Base-by-base conservation (phyloP, 1,140 invertebrate genomes). In the Sinonovacula constricta region DNA sequence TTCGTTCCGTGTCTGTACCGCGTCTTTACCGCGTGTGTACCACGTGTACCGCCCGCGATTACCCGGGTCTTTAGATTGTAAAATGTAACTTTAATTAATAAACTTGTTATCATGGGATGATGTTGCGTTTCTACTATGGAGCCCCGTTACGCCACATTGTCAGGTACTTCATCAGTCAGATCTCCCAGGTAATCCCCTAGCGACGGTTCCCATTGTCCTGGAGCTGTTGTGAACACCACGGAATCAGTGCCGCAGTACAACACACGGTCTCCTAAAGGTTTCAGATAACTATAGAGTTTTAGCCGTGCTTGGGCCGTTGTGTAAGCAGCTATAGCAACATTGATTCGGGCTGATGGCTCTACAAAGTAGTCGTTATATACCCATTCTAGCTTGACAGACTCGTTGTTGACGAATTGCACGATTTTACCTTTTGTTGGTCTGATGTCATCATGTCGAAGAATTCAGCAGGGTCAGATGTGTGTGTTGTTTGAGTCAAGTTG, bases 281-380 rank as follows among this genome's bases (percentile, higher is more conserved):
- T n/a, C n/a, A 24, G 22, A 62, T 62, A 62, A 62, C 59, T 62
- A 34, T 62, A 62, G 10, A 57, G 54, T 26, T 57, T 57, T 57
- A 57, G 24, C 24, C 54, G 54, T 10, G 54, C 54, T 57, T 57
- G 54, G 14, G 54, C 14, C 24, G 54, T 57, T 12, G 54, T 57
- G 22, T 57, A 57, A 10, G 54, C 54, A 14, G 54, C 54, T 15
- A 57, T 24, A 18, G 24, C 24, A 7, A 57, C 54, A 57, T 57
- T 57, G 10, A 24, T 57, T 12, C 54, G 14, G 14, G 10, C 10
- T 14, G 54, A 57, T 10, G 54, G 10, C 22, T 57, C 54, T 57
- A 57, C 22, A 24, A 57, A 57, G 22, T 57, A 12, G 24, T 24
- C 22, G 54, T 10, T 57, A 26, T 57, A 57, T 7, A 24, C 54